Evolutionary conservation across 2,797 vertebrate species (phyloP).

Genomic region (Mormyrops boulengeri): DNA sequence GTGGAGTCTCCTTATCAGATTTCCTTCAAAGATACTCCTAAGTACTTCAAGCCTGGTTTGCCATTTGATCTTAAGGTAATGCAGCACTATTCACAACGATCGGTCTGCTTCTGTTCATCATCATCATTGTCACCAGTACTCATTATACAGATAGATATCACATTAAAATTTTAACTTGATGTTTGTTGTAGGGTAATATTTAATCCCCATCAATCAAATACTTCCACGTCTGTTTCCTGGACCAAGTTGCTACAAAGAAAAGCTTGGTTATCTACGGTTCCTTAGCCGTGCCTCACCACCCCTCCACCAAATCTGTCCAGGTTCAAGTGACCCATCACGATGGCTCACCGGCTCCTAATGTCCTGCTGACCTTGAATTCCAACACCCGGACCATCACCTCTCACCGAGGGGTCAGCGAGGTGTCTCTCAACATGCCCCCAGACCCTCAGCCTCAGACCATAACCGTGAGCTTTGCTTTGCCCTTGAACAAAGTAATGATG

Average conservation of each 20-base stretch:
- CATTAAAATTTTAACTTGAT: not conserved
- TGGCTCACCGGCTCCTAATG: slow-evolving; percentile 44
- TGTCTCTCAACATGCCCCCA: slow-evolving; percentile 50
- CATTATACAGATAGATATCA: not conserved
- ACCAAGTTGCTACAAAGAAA: not conserved
- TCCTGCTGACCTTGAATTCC: slow-evolving; percentile 42
- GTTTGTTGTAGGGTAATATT: not conserved
- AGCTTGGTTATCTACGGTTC: not conserved
- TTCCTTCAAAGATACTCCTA: slow-evolving; percentile 48
- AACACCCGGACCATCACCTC: not conserved
- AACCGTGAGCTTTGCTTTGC: slow-evolving; percentile 42
- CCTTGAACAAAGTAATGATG: not conserved
- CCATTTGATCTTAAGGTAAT: slow-evolving; percentile 61
- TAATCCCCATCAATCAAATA: not conserved
- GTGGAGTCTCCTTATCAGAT: slow-evolving; percentile 57
- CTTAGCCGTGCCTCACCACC: not conserved
- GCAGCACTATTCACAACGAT: not conserved
- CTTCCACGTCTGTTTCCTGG: not conserved
- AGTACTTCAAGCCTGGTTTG: slow-evolving; percentile 60
- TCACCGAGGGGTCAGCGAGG: slow-evolving; percentile 25
- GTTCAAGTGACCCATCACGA: slow-evolving; percentile 58
- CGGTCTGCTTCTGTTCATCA: not conserved
- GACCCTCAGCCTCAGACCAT: not conserved
- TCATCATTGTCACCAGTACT: not conserved
- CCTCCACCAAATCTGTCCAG: slow-evolving; percentile 35